A percentile compares a stretch with the other conserved stretches of the same genome.
These are phyloP conservation scores for Drosophila kuntzei DNA, from an alignment of 2,888 invertebrate genomes.

Conservation along the genomic window DNA sequence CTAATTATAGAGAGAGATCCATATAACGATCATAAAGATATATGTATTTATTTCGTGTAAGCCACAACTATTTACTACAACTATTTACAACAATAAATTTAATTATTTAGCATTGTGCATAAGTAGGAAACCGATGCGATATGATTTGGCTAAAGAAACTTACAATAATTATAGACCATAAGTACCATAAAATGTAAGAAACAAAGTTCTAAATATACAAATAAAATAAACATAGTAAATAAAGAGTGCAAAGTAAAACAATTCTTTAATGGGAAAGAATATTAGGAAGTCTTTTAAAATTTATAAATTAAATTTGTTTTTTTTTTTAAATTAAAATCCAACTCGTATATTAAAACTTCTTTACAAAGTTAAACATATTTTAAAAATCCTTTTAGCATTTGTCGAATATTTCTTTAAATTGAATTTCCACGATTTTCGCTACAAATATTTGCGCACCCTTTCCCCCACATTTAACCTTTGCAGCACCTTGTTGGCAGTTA, in stretches of 20 bases:
- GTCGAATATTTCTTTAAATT: constrained; percentile 28
- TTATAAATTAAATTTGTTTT: no score
- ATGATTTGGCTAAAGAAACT: constrained; percentile 56
- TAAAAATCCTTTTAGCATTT: no score
- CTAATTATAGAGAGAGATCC: neutral
- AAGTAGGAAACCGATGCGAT: constrained; percentile 45
- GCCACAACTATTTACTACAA: constrained; percentile 30
- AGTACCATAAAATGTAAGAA: constrained; percentile 27
- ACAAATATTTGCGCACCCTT: constrained; percentile 49
- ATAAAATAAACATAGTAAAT: constrained; percentile 40
- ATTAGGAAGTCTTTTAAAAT: neutral
- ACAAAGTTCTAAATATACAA: constrained; percentile 27
- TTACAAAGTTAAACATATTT: neutral
- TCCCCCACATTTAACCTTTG: constrained; percentile 1
- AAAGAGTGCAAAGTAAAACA: constrained; percentile 62
- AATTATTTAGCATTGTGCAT: constrained; percentile 38
- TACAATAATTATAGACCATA: constrained; percentile 60
- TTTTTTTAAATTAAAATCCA: no score
- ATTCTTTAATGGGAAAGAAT: neutral
- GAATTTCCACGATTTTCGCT: constrained; percentile 22
- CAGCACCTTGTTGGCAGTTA: constrained; percentile 41
- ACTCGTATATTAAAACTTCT: neutral
- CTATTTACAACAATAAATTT: constrained; percentile 53
- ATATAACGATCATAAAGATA: neutral
- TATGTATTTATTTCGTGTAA: constrained; percentile 28